Evolutionary conservation across 2,113 vertebrate genomes (phyloP).

Genomic region (Pardalotus punctatus): DNA sequence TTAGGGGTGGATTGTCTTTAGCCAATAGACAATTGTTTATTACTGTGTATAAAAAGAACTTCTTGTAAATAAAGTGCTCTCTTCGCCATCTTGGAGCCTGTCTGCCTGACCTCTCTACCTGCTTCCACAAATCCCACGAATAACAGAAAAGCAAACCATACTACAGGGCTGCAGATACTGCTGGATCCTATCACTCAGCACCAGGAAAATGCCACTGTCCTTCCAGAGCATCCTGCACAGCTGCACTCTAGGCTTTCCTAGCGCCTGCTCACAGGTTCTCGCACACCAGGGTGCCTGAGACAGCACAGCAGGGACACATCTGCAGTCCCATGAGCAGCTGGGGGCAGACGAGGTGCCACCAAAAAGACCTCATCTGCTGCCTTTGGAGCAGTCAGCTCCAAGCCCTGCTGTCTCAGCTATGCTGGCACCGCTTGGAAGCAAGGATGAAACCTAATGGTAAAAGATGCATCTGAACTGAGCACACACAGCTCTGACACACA

Average conservation of each 20-base stretch:
- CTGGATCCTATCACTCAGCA: not conserved
- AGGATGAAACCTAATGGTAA: rapidly evolving
- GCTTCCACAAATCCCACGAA: too few species aligned
- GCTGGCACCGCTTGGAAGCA: not conserved
- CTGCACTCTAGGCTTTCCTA: not conserved
- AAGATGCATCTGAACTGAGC: not conserved
- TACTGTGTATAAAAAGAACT: too few species aligned
- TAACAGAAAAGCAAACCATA: too few species aligned
- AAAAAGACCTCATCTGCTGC: not conserved
- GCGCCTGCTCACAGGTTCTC: rapidly evolving
- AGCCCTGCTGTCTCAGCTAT: rapidly evolving
- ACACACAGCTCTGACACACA: not conserved
- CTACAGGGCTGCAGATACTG: not conserved
- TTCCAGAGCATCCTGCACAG: not conserved
- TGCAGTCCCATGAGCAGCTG: not conserved
- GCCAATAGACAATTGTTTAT: too few species aligned
- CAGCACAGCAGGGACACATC: not conserved
- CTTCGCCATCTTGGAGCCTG: too few species aligned
- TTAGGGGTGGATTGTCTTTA: too few species aligned
- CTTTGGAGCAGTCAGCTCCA: not conserved
- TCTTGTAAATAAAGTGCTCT: too few species aligned
- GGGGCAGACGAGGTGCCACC: not conserved
- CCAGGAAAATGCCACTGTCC: not conserved
- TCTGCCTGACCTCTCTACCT: too few species aligned
- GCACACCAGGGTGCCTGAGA: rapidly evolving